phyloP scores from a whole-genome alignment of 2,888 invertebrate genomes.

The Trilocha varians region DNA sequence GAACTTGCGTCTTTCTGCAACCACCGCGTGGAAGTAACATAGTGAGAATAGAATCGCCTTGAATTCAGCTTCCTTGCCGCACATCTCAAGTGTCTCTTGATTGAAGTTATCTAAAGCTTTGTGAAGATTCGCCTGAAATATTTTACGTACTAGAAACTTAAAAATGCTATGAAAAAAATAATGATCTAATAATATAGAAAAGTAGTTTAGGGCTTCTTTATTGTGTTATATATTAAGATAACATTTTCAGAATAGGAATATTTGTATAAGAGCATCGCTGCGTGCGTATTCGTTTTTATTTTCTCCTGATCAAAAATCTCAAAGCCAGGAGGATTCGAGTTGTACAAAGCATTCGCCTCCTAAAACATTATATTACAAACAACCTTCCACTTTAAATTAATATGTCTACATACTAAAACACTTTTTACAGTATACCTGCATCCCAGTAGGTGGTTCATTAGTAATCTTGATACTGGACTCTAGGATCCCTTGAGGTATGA shows the following conservation, averaged over 20 bases:
- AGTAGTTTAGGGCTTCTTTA: too few relatives aligned
- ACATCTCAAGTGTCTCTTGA: conserved; percentile 96
- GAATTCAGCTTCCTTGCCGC: conserved; percentile 95
- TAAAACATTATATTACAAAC: not conserved
- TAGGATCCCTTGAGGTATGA: conserved; percentile 95
- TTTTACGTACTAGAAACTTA: too few relatives aligned
- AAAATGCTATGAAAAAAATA: too few relatives aligned
- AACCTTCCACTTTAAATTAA: not conserved
- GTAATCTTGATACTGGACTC: conserved; percentile 98
- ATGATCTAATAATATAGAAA: too few relatives aligned
- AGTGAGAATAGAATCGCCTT: conserved; percentile 94
- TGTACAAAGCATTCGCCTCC: too few relatives aligned
- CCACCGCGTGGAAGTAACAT: conserved; percentile 97
- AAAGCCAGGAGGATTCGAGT: too few relatives aligned
- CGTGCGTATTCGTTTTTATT: too few relatives aligned
- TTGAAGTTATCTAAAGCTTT: conserved; percentile 95
- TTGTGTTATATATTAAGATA: too few relatives aligned
- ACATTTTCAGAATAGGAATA: too few relatives aligned
- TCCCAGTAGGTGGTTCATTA: conserved; percentile 97
- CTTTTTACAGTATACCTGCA: conserved; percentile 69
- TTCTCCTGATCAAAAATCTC: too few relatives aligned
- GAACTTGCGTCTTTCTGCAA: conserved; percentile 94
- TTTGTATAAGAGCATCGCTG: too few relatives aligned
- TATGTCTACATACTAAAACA: not conserved
- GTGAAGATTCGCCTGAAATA: conserved; percentile 87